Evolutionary conservation across 2,888 invertebrate genomes (phyloP).

Genomic region (Drosophila seclusa): DNA sequence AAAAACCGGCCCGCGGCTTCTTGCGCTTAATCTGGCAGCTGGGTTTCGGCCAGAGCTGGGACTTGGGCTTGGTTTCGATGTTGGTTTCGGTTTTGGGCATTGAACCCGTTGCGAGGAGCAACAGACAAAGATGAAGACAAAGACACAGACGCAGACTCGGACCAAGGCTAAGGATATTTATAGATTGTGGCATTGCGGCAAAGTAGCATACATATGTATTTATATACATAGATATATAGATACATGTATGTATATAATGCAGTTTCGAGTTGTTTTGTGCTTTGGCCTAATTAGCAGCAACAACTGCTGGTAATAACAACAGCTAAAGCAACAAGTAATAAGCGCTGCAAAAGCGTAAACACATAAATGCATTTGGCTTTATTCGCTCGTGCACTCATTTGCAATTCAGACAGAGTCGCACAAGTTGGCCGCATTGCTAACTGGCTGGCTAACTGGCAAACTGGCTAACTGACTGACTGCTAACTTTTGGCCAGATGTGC

Average conservation of each 20-base stretch:
- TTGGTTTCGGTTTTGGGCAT: slow-evolving; percentile 28
- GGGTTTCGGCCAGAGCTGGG: slow-evolving; percentile 7
- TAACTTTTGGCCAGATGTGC: slow-evolving; percentile 17
- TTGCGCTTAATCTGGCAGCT: slow-evolving; percentile 20
- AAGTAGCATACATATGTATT: neutral
- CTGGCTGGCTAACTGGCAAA: slow-evolving; percentile 30
- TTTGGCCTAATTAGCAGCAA: slow-evolving; percentile 69
- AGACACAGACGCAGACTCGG: neutral
- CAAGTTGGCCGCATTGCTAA: slow-evolving; percentile 66
- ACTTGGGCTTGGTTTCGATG: slow-evolving; percentile 18
- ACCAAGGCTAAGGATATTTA: slow-evolving; percentile 72
- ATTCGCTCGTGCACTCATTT: slow-evolving; percentile 62
- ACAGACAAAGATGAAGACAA: neutral
- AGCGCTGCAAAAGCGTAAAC: slow-evolving; percentile 13
- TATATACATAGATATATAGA: neutral
- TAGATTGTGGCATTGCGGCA: slow-evolving; percentile 35
- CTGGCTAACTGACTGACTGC: slow-evolving; percentile 21
- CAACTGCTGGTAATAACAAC: slow-evolving; percentile 15
- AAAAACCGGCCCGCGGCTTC: slow-evolving; percentile 45
- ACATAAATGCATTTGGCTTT: slow-evolving; percentile 55
- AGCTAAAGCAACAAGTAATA: slow-evolving; percentile 4
- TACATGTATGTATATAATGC: slow-evolving; percentile 11
- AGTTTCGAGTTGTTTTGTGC: slow-evolving; percentile 30
- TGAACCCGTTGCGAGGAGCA: slow-evolving; percentile 48
- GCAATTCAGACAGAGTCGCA: slow-evolving; percentile 69